A percentile compares a stretch with the other conserved stretches of the same genome.
phyloP scores from a whole-genome alignment of 64 coral and sea anemone species.

The Stylophora pistillata region DNA sequence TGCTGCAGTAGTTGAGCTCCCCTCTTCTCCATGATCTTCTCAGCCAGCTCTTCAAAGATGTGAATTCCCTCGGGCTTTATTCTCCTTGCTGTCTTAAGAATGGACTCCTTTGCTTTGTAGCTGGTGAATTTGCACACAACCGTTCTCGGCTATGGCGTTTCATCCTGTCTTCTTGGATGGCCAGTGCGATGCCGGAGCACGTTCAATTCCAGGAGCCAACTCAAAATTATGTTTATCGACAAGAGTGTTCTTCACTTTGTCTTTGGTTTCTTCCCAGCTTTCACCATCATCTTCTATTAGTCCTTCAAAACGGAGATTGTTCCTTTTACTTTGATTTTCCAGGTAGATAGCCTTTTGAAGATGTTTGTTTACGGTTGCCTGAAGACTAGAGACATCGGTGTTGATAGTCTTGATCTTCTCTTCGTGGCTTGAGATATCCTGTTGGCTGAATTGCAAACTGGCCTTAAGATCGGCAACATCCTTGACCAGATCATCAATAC shows the following conservation, averaged over 20 bases:
- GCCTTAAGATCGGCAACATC: slow-evolving; percentile 5
- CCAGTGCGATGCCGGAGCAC: background rate
- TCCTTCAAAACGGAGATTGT: slow-evolving; percentile 13
- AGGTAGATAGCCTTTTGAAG: background rate
- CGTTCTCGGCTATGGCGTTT: background rate
- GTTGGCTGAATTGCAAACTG: slow-evolving; percentile 4
- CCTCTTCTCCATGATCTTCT: slow-evolving; percentile 33
- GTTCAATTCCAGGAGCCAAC: background rate
- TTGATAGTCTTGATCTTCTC: background rate
- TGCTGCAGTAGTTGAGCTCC: slow-evolving; percentile 13
- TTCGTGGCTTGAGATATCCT: background rate
- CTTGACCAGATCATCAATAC: background rate
- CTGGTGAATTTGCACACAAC: slow-evolving; percentile 8
- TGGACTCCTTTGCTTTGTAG: background rate
- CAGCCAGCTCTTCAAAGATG: slow-evolving; percentile 7
- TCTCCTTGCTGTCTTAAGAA: background rate
- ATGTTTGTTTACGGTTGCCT: background rate
- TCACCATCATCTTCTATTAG: background rate
- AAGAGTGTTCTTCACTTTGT: background rate
- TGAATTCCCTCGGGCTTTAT: slow-evolving; percentile 17
- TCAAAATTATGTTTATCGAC: background rate
- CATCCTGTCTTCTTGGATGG: background rate
- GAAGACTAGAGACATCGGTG: too few species aligned
- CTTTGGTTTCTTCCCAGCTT: background rate
- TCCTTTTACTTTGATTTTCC: slow-evolving; percentile 7